Percentiles rank a stretch among this genome's conserved stretches.
These are phyloP conservation scores for Neoascia interrupta DNA, from an alignment of 2,888 invertebrate species.

Conservation along the genomic window DNA sequence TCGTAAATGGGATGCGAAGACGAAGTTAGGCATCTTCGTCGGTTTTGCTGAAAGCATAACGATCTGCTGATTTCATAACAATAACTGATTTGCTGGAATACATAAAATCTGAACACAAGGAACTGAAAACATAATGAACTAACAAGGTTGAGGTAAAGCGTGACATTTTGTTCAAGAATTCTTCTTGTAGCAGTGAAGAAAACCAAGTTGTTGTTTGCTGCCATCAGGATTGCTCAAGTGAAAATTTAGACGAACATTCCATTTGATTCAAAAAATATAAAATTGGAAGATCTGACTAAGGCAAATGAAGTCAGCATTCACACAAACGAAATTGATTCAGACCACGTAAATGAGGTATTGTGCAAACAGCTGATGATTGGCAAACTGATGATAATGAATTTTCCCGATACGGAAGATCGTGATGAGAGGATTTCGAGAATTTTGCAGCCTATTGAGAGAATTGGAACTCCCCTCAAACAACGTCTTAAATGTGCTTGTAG, in stretches of 20 bases:
- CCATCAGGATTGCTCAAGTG: not conserved
- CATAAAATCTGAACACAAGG: too few species aligned
- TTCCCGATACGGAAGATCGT: not conserved
- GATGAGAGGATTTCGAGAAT: not conserved
- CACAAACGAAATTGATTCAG: not conserved
- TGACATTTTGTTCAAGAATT: constrained; percentile 14
- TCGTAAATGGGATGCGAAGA: constrained; percentile 73
- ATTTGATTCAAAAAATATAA: too few species aligned
- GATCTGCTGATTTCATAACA: too few species aligned
- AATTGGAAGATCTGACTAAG: not conserved
- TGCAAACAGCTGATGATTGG: not conserved
- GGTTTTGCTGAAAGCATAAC: constrained; percentile 73
- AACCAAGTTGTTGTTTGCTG: not conserved
- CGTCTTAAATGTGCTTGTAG: not conserved
- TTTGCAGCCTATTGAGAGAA: not conserved
- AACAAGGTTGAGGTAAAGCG: constrained; percentile 41
- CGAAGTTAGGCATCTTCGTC: constrained; percentile 51
- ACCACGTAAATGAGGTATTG: not conserved
- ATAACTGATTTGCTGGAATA: not conserved
- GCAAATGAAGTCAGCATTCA: not conserved
- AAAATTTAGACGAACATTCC: not conserved
- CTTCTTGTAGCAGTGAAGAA: not conserved
- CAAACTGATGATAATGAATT: not conserved
- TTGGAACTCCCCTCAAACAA: not conserved
- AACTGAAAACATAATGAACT: too few species aligned